Base-by-base conservation (phyloP, 2,888 invertebrate species). In the Lepetodrilus schrolli region DNA sequence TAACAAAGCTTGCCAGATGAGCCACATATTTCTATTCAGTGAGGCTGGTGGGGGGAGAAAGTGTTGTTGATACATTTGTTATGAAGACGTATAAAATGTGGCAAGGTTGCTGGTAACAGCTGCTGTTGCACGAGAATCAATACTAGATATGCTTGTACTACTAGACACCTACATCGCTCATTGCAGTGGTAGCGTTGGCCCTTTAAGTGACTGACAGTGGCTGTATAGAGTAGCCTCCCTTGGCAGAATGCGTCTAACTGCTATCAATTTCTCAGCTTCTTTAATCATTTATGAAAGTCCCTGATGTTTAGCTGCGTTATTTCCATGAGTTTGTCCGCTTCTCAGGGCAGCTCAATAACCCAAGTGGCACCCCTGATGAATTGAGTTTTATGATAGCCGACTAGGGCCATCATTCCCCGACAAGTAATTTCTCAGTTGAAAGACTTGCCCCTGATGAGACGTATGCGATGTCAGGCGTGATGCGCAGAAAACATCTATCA, bases 401-500 rank as follows among this genome's bases (percentile, higher is more conserved):
- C 34, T 30, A 58, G 43, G 34, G 47, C 47, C 37, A 65, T 65
- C n/a, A n/a, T 36, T 20, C 43, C 43, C 65, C 65, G 72, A 72
- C 72, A 72, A 72, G 72, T 43, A 72, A 72, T 72, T 72, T 72
- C 65, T 72, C 72, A 72, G 65, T 26, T 65, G 72, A 65, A 58
- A 72, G 72, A 58, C 26, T 65, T 20, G 21, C 30, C 43, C 34
- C 26, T 34, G 70, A 70, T 70, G 70, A 70, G 70, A 34, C 13
- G 66, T n/a, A 20, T 7, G 7, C 66, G 38, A 7, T 13, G 37
- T 23, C 26, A 13, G 48, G 21, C 47, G 47, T 47, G 21, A 47
- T 43, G 47, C 30, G n/a, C 23, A 21, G 50, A 50, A 13, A 4
- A 10, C 10, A 50, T 66, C 21, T 20, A 38, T 20, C 38, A 66